These are phyloP conservation scores for Aspiorhynchus laticeps DNA, from an alignment of 2,113 vertebrate genomes.

Conservation along the genomic window DNA sequence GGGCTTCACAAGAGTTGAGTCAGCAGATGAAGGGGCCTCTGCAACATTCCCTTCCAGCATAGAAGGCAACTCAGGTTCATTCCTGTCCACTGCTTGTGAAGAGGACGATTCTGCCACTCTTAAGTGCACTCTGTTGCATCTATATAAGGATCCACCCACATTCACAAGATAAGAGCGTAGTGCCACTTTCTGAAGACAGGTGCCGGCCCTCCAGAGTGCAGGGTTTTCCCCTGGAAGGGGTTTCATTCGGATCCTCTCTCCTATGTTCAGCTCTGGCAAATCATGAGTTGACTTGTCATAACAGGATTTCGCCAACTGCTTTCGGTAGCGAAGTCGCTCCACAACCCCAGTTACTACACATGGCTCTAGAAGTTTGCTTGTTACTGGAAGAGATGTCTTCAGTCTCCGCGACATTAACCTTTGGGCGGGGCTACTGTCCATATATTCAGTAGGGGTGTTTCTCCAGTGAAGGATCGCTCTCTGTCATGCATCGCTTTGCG, in stretches of 20 bases:
- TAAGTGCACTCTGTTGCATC: too few relatives aligned
- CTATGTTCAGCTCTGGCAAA: constrained; percentile 29
- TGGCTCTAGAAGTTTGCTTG: constrained; percentile 31
- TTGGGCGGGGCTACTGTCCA: constrained; percentile 42
- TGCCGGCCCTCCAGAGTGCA: not conserved
- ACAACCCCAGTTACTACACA: not conserved
- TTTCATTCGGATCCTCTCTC: constrained; percentile 42
- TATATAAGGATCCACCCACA: constrained; percentile 24
- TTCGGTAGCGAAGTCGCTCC: not conserved
- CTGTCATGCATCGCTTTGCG: constrained; percentile 1
- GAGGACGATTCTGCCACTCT: too few relatives aligned
- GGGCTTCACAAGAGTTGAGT: not conserved
- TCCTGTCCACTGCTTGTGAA: too few relatives aligned
- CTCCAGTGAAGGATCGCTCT: constrained; percentile 38
- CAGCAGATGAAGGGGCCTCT: too few relatives aligned
- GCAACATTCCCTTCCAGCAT: not conserved
- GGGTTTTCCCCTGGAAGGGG: constrained; percentile 41
- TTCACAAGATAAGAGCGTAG: constrained; percentile 51
- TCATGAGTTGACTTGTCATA: constrained; percentile 32
- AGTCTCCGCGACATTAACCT: constrained; percentile 9
- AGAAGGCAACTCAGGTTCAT: too few relatives aligned
- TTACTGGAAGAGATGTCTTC: constrained; percentile 14
- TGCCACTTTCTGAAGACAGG: not conserved
- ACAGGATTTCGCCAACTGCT: not conserved
- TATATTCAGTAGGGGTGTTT: constrained; percentile 35